phyloP scores from a whole-genome alignment of 2,888 invertebrate species.

The Epinotia brunnichana region DNA sequence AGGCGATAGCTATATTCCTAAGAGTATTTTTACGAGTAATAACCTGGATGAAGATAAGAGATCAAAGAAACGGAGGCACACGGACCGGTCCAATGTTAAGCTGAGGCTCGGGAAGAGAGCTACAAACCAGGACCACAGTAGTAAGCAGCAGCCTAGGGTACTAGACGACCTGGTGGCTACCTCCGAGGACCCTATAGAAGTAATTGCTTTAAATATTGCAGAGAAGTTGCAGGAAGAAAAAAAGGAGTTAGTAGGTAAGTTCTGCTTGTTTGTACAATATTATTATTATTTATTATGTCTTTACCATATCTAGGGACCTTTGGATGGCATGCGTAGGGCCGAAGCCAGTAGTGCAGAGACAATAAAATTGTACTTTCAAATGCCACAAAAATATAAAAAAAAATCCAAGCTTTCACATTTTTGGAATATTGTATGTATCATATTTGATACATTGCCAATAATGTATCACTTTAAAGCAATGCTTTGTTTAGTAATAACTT shows the following conservation, averaged over 20 bases:
- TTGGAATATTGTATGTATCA: no score
- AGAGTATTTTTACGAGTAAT: constrained; percentile 68
- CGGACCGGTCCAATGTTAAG: constrained; percentile 84
- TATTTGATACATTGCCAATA: no score
- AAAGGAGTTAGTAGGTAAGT: constrained; percentile 88
- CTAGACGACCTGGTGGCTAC: constrained; percentile 84
- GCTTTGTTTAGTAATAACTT: no score
- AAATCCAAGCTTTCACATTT: no score
- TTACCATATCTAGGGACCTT: no score
- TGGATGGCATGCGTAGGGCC: no score
- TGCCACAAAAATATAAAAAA: no score
- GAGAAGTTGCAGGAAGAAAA: constrained; percentile 89
- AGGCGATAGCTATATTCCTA: constrained; percentile 77
- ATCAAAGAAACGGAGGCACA: constrained; percentile 83
- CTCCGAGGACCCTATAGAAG: constrained; percentile 80
- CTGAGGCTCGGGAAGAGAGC: constrained; percentile 82
- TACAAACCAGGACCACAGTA: constrained; percentile 65
- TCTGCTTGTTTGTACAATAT: background rate
- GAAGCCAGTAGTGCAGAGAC: no score
- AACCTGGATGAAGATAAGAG: constrained; percentile 54
- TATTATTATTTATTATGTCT: no score
- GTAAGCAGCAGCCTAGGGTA: constrained; percentile 79
- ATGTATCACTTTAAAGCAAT: no score
- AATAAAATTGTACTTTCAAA: no score
- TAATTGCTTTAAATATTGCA: constrained; percentile 88